Evolutionary conservation across 2,797 vertebrate genomes (phyloP), one percentile per base, ranked within the genome.

Genomic region (Lindbergichthys nudifrons): DNA sequence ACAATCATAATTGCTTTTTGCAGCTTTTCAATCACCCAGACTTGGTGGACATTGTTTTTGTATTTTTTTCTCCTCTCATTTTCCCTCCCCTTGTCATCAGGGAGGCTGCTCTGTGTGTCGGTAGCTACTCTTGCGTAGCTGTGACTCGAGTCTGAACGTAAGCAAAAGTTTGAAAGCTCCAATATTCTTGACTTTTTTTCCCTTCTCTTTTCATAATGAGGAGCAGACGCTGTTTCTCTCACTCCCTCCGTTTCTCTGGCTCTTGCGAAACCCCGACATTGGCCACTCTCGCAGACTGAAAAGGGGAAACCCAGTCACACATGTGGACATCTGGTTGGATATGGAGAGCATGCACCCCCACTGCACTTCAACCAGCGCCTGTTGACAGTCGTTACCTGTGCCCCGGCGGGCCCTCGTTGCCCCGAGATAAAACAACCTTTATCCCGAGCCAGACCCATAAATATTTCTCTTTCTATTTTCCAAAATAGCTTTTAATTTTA

Each of bases 401-500:
- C 89, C 89, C 89, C 84, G 18, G 70, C 83, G 54, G 90, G 72
- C 83, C 92, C 87, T 88, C 75, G 64, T 86, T 91, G 93, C 94
- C 93, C 92, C 88, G 85, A 92, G 94, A 96, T 95, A 96, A 92
- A 97, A 96, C 86, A 77, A 94, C 92, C 95, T 95, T 94, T 94
- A 93, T 89, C 93, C 95, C 90, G 94, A 94, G 95, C 95, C 96
- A 97, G 96, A 95, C 90, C 79, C 95, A 97, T 97, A 97, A 98
- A 98, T 97, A 97, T 96, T 92, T 94, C 88, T 95, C 94, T 94
- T 96, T 95, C 95, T 96, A 95, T 97, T 98, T 97, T 97, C 96
- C 96, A 96, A 95, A 97, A 96, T 95, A 96, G 95, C 95, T 97
- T 97, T 98, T 97, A 97, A 97, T 98, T 98, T 96, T 97, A 95